Base-by-base conservation (phyloP, 2,113 vertebrate genomes). In the Miniopterus natalensis region DNA sequence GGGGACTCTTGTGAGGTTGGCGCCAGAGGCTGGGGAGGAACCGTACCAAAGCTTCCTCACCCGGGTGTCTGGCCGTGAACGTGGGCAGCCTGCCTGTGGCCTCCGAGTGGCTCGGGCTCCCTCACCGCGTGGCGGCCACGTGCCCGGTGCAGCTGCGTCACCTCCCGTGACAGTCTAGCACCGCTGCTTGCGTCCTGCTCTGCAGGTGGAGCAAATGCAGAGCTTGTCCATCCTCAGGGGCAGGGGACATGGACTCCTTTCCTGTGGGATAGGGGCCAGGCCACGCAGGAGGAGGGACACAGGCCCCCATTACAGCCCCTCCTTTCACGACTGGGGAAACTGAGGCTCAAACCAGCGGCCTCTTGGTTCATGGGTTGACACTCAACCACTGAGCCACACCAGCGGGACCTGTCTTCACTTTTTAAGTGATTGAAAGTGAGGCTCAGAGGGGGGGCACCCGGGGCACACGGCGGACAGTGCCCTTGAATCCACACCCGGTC, bases 151-250 rank as follows among this genome's bases (percentile, higher is more conserved):
- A n/a, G n/a, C n/a, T n/a, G n/a, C n/a, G n/a, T n/a, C n/a, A n/a
- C n/a, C n/a, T n/a, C n/a, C n/a, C n/a, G n/a, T n/a, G 8, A 23
- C 55, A 1, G 4, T n/a, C 57, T 13, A 7, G 0, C 0, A 0
- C 57, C 9, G 78, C 11, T 36, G 4, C 55, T 7, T 29, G 25
- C 4, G 6, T 23, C 40, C 8, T 11, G 31, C 61, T 27, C 55
- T 63, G 18, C 29, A 9, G 7, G 59, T 25, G 13, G 49, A 42
- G 75, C 15, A 20, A 11, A 8, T 13, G 10, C 2, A 7, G 9
- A 5, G 49, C 42, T 20, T 68, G 91, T 3, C 59, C 36, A 4
- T 3, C 20, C 45, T 55, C 36, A 13, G 11, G 45, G 20, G n/a
- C 27, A 5, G 12, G 45, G 68, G 42, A 7, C 70, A 12, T 1